A percentile compares a stretch with the other conserved stretches of the same genome.
These are phyloP conservation scores for Stenoptilia bipunctidactyla DNA, from an alignment of 2,888 invertebrate genomes.

Conservation along the genomic window DNA sequence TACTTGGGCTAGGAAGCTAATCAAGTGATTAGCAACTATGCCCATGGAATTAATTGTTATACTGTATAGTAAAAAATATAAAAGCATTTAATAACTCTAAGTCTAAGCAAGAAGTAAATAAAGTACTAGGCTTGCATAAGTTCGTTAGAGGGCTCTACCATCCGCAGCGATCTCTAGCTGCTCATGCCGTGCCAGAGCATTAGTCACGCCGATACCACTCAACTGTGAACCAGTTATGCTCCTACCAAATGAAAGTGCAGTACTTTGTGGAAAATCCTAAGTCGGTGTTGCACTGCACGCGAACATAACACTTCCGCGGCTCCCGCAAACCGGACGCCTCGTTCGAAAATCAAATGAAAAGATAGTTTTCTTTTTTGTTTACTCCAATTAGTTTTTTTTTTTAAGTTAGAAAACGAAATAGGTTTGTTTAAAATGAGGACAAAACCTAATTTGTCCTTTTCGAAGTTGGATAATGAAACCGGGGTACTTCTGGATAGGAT, in stretches of 20 bases:
- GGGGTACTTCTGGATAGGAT: slow-evolving; percentile 74
- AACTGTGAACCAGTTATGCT: slow-evolving; percentile 5
- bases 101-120: too few relatives aligned
- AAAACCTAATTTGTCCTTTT: slow-evolving; percentile 57
- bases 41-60: too few relatives aligned
- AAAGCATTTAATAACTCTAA: too few relatives aligned
- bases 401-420: slow-evolving; percentile 8
- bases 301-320: slow-evolving; percentile 34
- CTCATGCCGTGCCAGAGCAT: background rate
- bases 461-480: slow-evolving; percentile 71
- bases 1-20: too few relatives aligned
- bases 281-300: slow-evolving; percentile 26
- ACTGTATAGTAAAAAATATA: too few relatives aligned
- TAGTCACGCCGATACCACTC: background rate
- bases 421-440: slow-evolving; percentile 38
- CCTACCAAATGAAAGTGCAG: slow-evolving; percentile 31
- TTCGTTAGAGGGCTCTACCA: too few relatives aligned
- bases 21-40: too few relatives aligned
- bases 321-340: slow-evolving; percentile 18
- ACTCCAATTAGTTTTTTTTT: too few relatives aligned
- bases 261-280: slow-evolving; percentile 29
- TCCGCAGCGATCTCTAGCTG: too few relatives aligned
- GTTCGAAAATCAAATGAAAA: background rate
- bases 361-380: slow-evolving; percentile 4
- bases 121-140: too few relatives aligned